Base-by-base conservation (phyloP, 2,888 invertebrate species). In the Cheilosia pagana region DNA sequence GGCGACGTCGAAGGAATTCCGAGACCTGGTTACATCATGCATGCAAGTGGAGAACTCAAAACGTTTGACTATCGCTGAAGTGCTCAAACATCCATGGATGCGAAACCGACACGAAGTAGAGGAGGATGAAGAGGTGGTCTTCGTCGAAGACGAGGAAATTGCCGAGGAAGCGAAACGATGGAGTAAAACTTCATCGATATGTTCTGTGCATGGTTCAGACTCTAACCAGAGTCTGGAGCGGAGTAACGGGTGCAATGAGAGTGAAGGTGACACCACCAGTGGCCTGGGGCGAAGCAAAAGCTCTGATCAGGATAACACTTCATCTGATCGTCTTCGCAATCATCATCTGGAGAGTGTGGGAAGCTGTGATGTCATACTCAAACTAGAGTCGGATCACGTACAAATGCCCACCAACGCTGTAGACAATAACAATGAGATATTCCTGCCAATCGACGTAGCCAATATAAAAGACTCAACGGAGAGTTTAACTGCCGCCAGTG, bases 81-180 rank as follows among this genome's bases (percentile, higher is more conserved):
- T 89, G 92, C 92, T 88, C 90, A 93, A 48, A 89, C 93, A 88
- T 93, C 94, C 31, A 93, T 95, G 55, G 91, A 60, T 81, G 68
- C 59, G 39, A 45, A 23, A 48, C 1, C 21, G 41, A 6, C 94
- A 94, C 87, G 93, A 50, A 25, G 50, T 23, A 21, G 50, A 93
- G 88, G 95, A 95, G 0, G 94, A 94, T 63, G 92, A 94, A 19
- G 95, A 95, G 89, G 95, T 96, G n/a, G 96, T 96, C 90, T 92
- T 95, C 53, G 92, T 96, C 74, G 93, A 95, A 90, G 95, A 95
- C 88, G 96, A 96, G 35, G 94, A 94, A 71, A 95, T 96, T 0
- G 94, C 95, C 87, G 91, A 96, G 12, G 95, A 95, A 89, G 92
- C 95, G 31, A 92, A 96, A 4, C 93, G 94, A 88, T 92, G 94